Conservation (phyloP, 2,797 vertebrate genomes). For the Poeciliopsis presidionis region DNA sequence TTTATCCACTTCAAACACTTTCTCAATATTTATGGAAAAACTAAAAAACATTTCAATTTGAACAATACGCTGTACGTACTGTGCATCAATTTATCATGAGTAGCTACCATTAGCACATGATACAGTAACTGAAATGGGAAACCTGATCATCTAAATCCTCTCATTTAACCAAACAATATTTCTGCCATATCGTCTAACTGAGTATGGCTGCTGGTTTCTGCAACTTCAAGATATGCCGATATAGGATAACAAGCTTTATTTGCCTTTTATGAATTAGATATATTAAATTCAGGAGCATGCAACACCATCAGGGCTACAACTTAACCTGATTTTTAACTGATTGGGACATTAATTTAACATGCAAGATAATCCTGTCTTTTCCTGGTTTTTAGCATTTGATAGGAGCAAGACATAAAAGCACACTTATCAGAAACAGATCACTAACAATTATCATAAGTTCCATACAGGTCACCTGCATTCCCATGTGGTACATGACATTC, state of each 20-base stretch:
- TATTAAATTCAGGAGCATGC: conserved; percentile 1
- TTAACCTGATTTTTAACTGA: conserved; percentile 1
- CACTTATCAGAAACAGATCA: conserved; percentile 47
- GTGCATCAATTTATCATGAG: background rate
- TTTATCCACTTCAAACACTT: background rate
- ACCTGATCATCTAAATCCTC: background rate
- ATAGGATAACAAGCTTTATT: background rate
- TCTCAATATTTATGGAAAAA: background rate
- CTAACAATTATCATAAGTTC: conserved; percentile 53
- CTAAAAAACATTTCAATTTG: background rate
- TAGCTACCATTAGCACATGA: background rate
- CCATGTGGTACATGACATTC: conserved; percentile 54
- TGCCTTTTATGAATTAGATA: conserved; percentile 22
- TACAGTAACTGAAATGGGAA: background rate
- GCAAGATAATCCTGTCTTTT: conserved; percentile 25
- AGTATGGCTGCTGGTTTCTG: background rate
- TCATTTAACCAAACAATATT: background rate
- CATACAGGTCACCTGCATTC: conserved; percentile 15
- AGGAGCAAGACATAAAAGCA: conserved; percentile 32
- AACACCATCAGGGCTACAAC: conserved; percentile 2
- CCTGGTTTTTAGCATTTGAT: conserved; percentile 26
- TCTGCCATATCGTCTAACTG: background rate
- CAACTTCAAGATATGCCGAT: background rate
- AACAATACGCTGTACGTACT: background rate
- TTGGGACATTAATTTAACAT: conserved; percentile 15